Base-by-base conservation (phyloP, 2,888 invertebrate species). In the Monoplex corrugatus region DNA sequence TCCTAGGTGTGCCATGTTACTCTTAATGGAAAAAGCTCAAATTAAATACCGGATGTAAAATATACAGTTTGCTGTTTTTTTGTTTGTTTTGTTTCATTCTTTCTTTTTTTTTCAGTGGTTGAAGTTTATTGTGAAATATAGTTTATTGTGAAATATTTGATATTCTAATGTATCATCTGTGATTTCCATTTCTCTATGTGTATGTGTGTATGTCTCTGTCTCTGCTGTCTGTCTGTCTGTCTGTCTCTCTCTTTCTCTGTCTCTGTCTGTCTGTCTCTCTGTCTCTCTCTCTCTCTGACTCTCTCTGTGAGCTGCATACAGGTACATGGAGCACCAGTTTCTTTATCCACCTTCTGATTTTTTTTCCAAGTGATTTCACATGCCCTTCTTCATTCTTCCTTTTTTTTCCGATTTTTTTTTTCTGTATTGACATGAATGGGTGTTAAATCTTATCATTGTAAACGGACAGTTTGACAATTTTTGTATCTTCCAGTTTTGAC, bases 171-270 rank as follows among this genome's bases (percentile, higher is more conserved):
- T n/a, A n/a, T n/a, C n/a, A n/a, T n/a, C n/a, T n/a, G n/a, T n/a
- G n/a, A n/a, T n/a, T n/a, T n/a, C n/a, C n/a, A n/a, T n/a, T n/a
- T n/a, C n/a, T n/a, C n/a, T 50, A 50, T 19, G 19, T 19, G 19
- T 19, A 19, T 19, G 10, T 50, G 8, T 50, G 50, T 50, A 19
- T 50, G 10, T 68, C n/a, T 28, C 68, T 68, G 5, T 28, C 23
- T 68, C n/a, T 28, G 10, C 72, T 72, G 72, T 16, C 72, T 72
- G 72, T 72, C 72, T 72, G 72, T 72, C 72, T 72, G 72, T 72
- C 72, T 72, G 72, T 72, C 72, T 72, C n/a, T 72, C 72, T 72
- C n/a, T 72, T 8, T 72, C n/a, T 68, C 19, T 68, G 68, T 68
- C 19, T 68, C 16, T 68, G 23, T 68, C 16, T 68, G 23, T 68